Base-by-base conservation (phyloP, 2,797 vertebrate genomes). In the Urophycis tenuis region DNA sequence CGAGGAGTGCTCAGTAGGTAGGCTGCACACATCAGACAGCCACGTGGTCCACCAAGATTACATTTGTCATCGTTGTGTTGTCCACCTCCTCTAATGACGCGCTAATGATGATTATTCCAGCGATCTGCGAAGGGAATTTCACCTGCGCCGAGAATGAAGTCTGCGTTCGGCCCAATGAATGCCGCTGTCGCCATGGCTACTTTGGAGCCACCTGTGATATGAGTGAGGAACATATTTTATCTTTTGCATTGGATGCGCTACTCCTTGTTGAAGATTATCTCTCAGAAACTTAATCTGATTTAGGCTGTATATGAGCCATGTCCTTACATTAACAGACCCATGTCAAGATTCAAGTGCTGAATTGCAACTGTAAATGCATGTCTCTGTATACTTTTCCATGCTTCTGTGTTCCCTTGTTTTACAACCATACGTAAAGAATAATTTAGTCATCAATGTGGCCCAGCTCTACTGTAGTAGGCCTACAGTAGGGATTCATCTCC, bases 181-280 rank as follows among this genome's bases (percentile, higher is more conserved):
- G 95, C 87, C 94, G 95, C 81, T 96, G 95, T 85, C 94, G 95
- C 29, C 95, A 95, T 0, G 95, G 95, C 74, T 96, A 96, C 85
- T 95, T 96, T 0, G 95, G 95, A 2, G 95, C 95, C 86, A 95
- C 94, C 85, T 96, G 95, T 77, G 95, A 96, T 84, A 95, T 94
- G 82, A 96, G 95, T 96, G 91, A 95, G 95, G 84, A 34, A n/a
- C 19, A 34, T n/a, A 11, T 4, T 4, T 72, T 22, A 22, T 71
- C 14, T 15, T 22, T 32, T 22, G n/a, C 31, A 34, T 19, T 72
- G n/a, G n/a, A 60, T 60, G 22, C 71, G 22, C 2, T 72, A 9
- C 9, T 11, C 33, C 19, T 33, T 35, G 19, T 22, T 72, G 9
- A 72, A 60, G 53, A 25, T 19, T 49, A 6, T 49, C 45, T 49